These are phyloP conservation scores for Micropterix aruncella DNA, from an alignment of 2,888 invertebrate genomes.

Conservation along the genomic window DNA sequence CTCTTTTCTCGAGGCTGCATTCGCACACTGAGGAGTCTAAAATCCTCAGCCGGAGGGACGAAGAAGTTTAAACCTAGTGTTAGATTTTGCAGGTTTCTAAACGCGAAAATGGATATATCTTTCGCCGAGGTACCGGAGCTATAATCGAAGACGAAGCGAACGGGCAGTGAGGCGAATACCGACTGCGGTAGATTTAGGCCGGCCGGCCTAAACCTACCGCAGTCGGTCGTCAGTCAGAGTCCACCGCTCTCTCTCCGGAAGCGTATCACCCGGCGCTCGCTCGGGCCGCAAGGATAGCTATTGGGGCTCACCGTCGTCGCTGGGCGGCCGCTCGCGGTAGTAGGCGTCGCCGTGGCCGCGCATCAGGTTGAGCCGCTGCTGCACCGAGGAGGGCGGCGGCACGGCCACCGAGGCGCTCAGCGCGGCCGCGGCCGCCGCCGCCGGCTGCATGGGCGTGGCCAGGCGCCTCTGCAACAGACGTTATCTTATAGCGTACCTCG, in stretches of 20 bases:
- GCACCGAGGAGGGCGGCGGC: conserved; percentile 34
- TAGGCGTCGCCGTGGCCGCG: conserved; percentile 29
- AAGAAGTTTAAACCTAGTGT: no score
- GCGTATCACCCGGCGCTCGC: no score
- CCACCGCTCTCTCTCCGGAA: not conserved
- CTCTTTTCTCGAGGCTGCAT: no score
- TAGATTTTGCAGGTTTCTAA: no score
- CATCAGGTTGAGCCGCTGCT: conserved; percentile 33
- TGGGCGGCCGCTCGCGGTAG: conserved; percentile 18
- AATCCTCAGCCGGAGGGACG: no score
- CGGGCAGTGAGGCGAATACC: not conserved
- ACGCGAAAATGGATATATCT: no score
- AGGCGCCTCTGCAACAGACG: conserved; percentile 35
- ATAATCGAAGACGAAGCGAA: no score
- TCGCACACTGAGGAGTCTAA: no score
- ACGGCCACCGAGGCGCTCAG: conserved; percentile 35
- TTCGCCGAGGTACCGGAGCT: no score
- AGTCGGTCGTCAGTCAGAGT: conserved; percentile 12
- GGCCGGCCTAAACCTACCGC: conserved; percentile 21
- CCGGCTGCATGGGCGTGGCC: conserved; percentile 34
- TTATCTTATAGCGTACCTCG: no score
- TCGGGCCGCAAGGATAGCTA: not conserved
- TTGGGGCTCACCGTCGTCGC: conserved; percentile 17
- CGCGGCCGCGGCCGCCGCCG: conserved; percentile 34
- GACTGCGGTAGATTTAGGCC: no score